phyloP scores from a whole-genome alignment of 1,140 invertebrate genomes.

The Nymphalis io region DNA sequence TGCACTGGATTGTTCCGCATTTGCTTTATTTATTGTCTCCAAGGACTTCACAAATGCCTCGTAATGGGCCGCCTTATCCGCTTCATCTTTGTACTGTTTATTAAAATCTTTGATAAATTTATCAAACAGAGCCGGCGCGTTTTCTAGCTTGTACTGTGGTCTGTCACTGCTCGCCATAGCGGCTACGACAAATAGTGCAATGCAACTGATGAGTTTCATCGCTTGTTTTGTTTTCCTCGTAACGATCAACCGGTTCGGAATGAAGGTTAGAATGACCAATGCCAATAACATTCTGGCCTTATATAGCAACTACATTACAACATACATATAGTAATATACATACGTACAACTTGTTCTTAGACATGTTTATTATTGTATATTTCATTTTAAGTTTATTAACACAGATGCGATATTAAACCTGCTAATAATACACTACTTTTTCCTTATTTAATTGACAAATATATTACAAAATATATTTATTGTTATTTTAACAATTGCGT shows the following conservation, averaged over 20 bases:
- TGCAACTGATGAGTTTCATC: conserved; percentile 12
- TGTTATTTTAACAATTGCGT: too few species aligned
- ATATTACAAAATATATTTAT: too few species aligned
- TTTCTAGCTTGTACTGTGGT: conserved; percentile 33
- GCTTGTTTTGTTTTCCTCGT: not conserved
- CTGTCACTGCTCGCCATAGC: conserved; percentile 23
- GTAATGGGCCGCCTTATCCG: conserved; percentile 33
- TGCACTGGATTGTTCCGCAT: conserved; percentile 18
- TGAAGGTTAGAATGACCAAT: conserved; percentile 7
- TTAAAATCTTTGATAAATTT: conserved; percentile 39
- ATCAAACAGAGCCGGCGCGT: conserved; percentile 35
- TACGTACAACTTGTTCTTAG: not conserved
- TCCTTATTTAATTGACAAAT: too few species aligned
- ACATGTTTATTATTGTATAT: not conserved
- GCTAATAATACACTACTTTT: too few species aligned
- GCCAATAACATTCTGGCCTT: not conserved
- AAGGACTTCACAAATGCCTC: conserved; percentile 35
- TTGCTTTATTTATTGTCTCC: conserved; percentile 33
- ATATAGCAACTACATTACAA: not conserved
- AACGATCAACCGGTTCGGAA: not conserved
- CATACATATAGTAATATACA: not conserved
- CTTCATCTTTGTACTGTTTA: conserved; percentile 34
- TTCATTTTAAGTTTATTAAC: not conserved
- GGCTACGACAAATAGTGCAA: conserved; percentile 5
- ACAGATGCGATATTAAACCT: too few species aligned